Conservation (phyloP, 2,888 invertebrate genomes). For the Plemyria rubiginata region DNA sequence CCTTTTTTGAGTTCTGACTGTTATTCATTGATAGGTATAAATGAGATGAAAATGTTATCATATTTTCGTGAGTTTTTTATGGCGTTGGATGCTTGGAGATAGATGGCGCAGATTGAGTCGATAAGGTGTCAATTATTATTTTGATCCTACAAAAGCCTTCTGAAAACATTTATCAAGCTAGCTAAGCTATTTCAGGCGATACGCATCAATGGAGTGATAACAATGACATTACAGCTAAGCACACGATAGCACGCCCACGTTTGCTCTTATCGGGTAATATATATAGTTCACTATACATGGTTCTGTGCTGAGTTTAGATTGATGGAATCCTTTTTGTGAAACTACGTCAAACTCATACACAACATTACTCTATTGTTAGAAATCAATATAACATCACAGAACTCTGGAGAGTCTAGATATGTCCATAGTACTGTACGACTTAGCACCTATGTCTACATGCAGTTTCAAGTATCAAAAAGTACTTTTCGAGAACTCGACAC, state of each 20-base stretch:
- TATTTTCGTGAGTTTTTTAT: no score
- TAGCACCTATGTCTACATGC: no score
- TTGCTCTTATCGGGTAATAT: slow-evolving; percentile 19
- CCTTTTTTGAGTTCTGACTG: no score
- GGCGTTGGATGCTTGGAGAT: no score
- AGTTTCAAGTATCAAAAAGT: no score
- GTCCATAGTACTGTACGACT: no score
- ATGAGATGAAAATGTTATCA: no score
- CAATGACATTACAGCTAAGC: slow-evolving; percentile 34
- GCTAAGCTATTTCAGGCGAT: slow-evolving; percentile 21
- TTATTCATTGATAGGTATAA: no score
- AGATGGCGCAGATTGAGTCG: no score
- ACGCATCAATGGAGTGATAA: slow-evolving; percentile 28
- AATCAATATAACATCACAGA: no score
- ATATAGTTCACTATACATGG: slow-evolving; percentile 4
- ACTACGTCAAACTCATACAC: background rate
- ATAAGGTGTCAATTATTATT: background rate
- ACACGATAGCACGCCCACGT: slow-evolving; percentile 26
- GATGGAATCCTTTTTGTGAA: background rate
- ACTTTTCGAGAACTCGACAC: no score
- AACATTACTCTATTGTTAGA: background rate
- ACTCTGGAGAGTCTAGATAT: no score
- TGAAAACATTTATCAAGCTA: slow-evolving; percentile 17
- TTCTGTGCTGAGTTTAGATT: background rate
- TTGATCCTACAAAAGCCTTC: slow-evolving; percentile 16